A percentile compares a stretch with the other conserved stretches of the same genome.
phyloP scores from a whole-genome alignment of 1,140 invertebrate genomes.

The Saccostrea cuccullata region DNA sequence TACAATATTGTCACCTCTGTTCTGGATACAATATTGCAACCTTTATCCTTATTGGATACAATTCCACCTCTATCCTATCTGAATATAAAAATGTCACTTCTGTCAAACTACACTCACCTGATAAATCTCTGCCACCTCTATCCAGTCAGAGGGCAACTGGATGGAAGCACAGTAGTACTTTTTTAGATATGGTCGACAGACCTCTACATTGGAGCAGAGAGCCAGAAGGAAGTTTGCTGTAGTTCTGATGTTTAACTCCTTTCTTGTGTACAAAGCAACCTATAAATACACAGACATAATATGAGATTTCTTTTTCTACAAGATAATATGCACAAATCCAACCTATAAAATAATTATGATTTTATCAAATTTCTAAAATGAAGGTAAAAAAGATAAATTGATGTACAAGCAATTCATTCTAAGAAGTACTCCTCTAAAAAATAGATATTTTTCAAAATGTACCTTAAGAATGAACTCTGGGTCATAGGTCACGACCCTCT shows the following conservation, averaged over 20 bases:
- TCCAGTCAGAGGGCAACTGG: constrained; percentile 80
- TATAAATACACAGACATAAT: constrained; percentile 55
- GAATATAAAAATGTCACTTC: too few relatives aligned
- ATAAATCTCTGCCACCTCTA: constrained; percentile 79
- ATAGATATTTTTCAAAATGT: background rate
- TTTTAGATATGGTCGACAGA: constrained; percentile 76
- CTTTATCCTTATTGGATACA: too few relatives aligned
- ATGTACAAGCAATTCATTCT: too few relatives aligned
- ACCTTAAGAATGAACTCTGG: constrained; percentile 80
- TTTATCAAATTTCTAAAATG: background rate
- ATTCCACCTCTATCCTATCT: too few relatives aligned
- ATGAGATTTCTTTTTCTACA: background rate
- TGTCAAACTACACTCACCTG: constrained; percentile 62
- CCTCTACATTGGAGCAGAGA: constrained; percentile 72
- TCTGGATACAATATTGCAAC: too few relatives aligned
- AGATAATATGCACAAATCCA: background rate
- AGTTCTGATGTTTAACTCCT: constrained; percentile 79
- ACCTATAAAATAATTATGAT: background rate
- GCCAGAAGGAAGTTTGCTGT: constrained; percentile 80
- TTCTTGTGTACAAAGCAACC: constrained; percentile 79
- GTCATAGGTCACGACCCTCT: constrained; percentile 74
- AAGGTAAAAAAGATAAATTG: too few relatives aligned
- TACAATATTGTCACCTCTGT: too few relatives aligned
- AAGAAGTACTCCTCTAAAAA: too few relatives aligned
- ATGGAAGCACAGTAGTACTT: constrained; percentile 78